These are phyloP conservation scores for Temnothorax unifasciatus DNA, from an alignment of 2,888 invertebrate genomes.

Conservation along the genomic window DNA sequence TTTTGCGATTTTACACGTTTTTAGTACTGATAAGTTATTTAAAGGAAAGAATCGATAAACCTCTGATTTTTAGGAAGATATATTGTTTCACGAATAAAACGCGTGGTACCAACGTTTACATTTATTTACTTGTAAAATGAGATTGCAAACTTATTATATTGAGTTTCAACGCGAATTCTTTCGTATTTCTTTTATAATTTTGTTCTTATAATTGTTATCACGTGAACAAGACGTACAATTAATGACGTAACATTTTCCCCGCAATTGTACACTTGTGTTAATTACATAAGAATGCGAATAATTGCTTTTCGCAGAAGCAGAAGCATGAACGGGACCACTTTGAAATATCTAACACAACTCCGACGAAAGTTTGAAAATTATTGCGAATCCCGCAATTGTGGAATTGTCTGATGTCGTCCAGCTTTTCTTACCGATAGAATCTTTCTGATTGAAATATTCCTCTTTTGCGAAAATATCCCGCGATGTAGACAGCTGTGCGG, in stretches of 20 bases:
- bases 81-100: not conserved
- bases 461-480: not conserved
- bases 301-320: not conserved
- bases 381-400: not conserved
- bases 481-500: constrained; percentile 32
- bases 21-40: not conserved
- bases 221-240: not conserved
- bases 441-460: constrained; percentile 14
- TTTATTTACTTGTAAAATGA: not conserved
- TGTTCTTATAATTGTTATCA: not conserved
- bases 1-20: not conserved
- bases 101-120: not conserved
- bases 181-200: not conserved
- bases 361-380: not conserved
- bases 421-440: constrained; percentile 13
- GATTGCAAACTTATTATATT: not conserved
- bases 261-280: not conserved
- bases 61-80: not conserved
- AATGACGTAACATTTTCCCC: not conserved
- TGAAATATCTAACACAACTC: not conserved
- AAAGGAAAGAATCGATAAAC: not conserved
- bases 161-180: not conserved
- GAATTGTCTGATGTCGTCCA: not conserved
- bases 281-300: constrained; percentile 3
- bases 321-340: not conserved